Evolutionary conservation across 2,797 vertebrate species (phyloP), one percentile per base, ranked within the genome.

Genomic region (Pterois miles): DNA sequence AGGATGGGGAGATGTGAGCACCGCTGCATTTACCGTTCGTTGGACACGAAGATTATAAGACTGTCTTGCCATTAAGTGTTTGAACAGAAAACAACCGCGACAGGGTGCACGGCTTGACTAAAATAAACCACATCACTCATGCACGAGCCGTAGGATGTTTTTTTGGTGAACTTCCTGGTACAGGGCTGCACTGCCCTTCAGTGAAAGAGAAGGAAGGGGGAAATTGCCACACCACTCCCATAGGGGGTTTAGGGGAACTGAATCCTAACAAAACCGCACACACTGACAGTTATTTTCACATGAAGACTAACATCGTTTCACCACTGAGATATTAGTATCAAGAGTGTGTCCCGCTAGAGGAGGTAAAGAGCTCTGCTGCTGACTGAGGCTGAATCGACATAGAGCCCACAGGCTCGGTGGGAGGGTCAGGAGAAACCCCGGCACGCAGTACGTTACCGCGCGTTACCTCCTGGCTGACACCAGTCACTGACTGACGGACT

Each of bases 111-210:
- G 18, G 33, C 54, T 33, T 2, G n/a, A n/a, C 76, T 78, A 20
- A 54, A 82, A 81, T 43, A 50, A 77, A 40, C 16, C 70, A 3
- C 4, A 33, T 54, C 34, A 65, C 16, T 71, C 67, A 56, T 40
- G 38, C 46, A 29, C 62, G 27, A 71, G 78, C 33, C 29, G 9
- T 14, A 81, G 71, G 86, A 63, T 77, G 83, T 31, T 33, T 75
- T 31, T 54, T 48, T 22, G 27, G 14, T 80, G 81, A 90, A 93
- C 94, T 95, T 96, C 94, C 94, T 95, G 94, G 83, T 93, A 52
- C 78, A 50, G 62, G 76, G 74, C 78, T 66, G 73, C 4, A n/a
- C 70, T 71, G 76, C 54, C 60, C 72, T 76, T 75, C 36, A 71
- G 31, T 81, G 86, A 86, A 36, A 87, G 85, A 90, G 31, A 65